Conservation (phyloP, 92 coral and sea anemone species). For the Epizoanthus illoricatus region DNA sequence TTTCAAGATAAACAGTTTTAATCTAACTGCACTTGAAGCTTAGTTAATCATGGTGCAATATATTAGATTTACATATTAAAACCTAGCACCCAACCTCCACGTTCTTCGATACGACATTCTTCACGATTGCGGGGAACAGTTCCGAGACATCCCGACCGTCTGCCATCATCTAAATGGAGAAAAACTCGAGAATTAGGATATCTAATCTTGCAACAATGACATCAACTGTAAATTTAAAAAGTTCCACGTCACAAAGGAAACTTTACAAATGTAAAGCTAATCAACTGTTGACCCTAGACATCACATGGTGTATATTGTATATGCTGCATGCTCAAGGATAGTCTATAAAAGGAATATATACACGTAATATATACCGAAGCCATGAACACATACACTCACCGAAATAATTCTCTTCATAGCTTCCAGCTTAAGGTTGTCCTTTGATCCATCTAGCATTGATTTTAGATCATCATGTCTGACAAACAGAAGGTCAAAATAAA, state of each 20-base stretch:
- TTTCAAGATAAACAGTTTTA: conserved; percentile 4
- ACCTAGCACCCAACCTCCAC: conserved; percentile 62
- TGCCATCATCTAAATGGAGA: conserved; percentile 73
- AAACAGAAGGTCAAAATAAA: conserved; percentile 7
- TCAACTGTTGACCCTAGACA: neutral
- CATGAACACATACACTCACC: conserved; percentile 49
- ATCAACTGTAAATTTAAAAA: neutral
- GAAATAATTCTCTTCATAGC: conserved; percentile 97
- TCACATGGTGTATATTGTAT: neutral
- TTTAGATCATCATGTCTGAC: conserved; percentile 93
- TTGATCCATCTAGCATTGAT: conserved; percentile 85
- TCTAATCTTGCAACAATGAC: neutral
- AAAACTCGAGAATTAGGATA: neutral
- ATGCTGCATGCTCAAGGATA: conserved; percentile 23
- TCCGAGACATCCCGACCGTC: conserved; percentile 93
- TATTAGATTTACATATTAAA: neutral
- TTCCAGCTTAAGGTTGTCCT: conserved; percentile 92
- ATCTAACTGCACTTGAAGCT: neutral
- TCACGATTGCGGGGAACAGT: conserved; percentile 92
- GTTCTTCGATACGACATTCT: conserved; percentile 97
- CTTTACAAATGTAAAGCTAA: conserved; percentile 5
- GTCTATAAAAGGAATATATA: too few relatives aligned
- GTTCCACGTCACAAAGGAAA: conserved; percentile 34
- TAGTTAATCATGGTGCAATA: neutral
- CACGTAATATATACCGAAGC: neutral